phyloP scores from a whole-genome alignment of 2,888 invertebrate genomes.

The Tetanocera ferruginea region DNA sequence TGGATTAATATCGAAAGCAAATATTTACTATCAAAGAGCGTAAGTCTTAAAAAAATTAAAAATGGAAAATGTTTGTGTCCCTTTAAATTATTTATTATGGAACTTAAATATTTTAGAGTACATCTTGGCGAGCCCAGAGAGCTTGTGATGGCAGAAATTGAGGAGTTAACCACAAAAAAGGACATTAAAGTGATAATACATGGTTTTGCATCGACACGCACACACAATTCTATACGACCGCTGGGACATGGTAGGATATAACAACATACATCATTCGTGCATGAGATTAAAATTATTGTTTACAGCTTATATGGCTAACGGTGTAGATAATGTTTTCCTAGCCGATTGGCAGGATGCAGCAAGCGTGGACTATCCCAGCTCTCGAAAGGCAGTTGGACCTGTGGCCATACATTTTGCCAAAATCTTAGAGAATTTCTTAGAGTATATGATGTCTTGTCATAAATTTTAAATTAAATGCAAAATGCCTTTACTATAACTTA shows the following conservation, averaged over 20 bases:
- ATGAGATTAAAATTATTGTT: not conserved
- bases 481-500: not conserved
- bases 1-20: slow-evolving; percentile 47
- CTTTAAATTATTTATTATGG: not conserved
- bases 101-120: slow-evolving; percentile 36
- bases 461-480: no score
- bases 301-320: slow-evolving; percentile 64
- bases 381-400: slow-evolving; percentile 56
- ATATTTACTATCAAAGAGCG: slow-evolving; percentile 56
- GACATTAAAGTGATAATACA: slow-evolving; percentile 66
- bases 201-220: slow-evolving; percentile 62
- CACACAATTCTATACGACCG: slow-evolving; percentile 60
- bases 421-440: slow-evolving; percentile 58
- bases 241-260: slow-evolving; percentile 57
- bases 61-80: no score
- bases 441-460: slow-evolving; percentile 39
- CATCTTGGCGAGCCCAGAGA: slow-evolving; percentile 50
- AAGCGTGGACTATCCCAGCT: slow-evolving; percentile 58
- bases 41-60: slow-evolving; percentile 44
- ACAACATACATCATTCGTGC: not conserved
- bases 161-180: slow-evolving; percentile 44
- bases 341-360: slow-evolving; percentile 67
- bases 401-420: slow-evolving; percentile 57
- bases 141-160: slow-evolving; percentile 49
- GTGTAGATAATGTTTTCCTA: slow-evolving; percentile 59